Evolutionary conservation across 2,797 vertebrate species (phyloP), one percentile per base, ranked within the genome.

Genomic region (Zenarchopterus dispar): DNA sequence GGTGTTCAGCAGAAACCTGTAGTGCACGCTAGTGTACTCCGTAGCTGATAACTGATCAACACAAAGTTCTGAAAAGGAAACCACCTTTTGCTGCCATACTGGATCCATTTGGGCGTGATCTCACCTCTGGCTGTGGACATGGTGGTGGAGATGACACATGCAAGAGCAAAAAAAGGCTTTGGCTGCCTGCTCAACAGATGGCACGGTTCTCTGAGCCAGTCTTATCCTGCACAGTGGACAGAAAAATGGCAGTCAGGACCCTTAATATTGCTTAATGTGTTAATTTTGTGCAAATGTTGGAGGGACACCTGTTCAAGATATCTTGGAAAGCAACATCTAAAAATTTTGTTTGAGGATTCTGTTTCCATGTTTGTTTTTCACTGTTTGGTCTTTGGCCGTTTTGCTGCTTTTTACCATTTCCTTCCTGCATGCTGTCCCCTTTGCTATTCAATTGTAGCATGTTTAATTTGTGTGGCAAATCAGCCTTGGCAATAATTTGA

Each of bases 401-500:
- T 75, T 45, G 11, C 67, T 39, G 36, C 52, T 21, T 53, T 48
- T 62, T n/a, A 52, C 67, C 21, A 6, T 77, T 81, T 76, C 79
- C 81, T 78, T 60, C 80, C 81, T 82, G 36, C 83, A 77, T 69
- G 69, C 76, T 39, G 59, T 69, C 70, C 76, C 71, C 62, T 63
- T 62, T 62, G 59, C 82, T 85, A 73, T 84, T 83, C 82, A 80
- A 86, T 85, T 73, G 71, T 60, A 18, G 77, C 68, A 73, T 43
- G 72, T 88, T 91, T 90, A 88, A 89, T 91, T 88, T 91, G 84
- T 89, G 84, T 82, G 73, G 83, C 83, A 88, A 89, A 90, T 90
- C 87, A 82, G 81, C 84, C 82, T 86, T 77, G 73, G 89, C 84
- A 67, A 80, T 83, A 58, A 80, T 73, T 81, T 70, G 83, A 89